Evolutionary conservation across 2,797 vertebrate genomes (phyloP), one percentile per base, ranked within the genome.

Genomic region (Vespertilio murinus): DNA sequence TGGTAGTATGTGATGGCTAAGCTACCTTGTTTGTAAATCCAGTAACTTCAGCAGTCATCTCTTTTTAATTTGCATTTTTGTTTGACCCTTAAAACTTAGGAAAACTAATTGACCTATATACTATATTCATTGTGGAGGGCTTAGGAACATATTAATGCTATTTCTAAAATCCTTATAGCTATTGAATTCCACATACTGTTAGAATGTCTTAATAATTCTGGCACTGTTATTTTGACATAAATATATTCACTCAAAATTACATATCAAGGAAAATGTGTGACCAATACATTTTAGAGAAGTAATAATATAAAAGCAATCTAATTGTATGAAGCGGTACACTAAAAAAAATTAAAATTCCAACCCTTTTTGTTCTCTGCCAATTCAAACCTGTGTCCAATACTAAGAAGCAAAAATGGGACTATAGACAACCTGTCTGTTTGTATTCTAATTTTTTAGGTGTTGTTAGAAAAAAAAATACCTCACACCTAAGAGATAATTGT

Each of bases 41-140:
- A 65, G 25, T 13, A 56, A 69, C 42, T 61, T 61, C 59, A 49
- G 17, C 20, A 84, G 5, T 49, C 40, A 33, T 73, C 10, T 22
- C 45, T 67, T 90, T 74, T 92, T 67, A 83, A 86, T 18, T n/a
- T 69, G 33, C 10, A 70, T 65, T 77, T 67, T 93, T 82, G 8
- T 23, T 95, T 94, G 74, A 65, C 9, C 59, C 73, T 80, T 89
- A 92, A 90, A 86, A 70, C 11, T 64, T 75, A 73, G 7, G 10
- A 78, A 88, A 61, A 70, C 14, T 17, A 38, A 73, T 67, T 49
- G 35, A 84, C 17, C 12, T 61, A 47, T 67, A 70, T n/a, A 54
- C 12, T 71, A 6, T 81, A 86, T 71, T 74, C 28, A 75, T n/a
- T 40, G 4, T 86, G n/a, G 52, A 92, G 8, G 11, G 16, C 2